Evolutionary conservation across 2,888 invertebrate genomes (phyloP).

Genomic region (Atrina japonica): DNA sequence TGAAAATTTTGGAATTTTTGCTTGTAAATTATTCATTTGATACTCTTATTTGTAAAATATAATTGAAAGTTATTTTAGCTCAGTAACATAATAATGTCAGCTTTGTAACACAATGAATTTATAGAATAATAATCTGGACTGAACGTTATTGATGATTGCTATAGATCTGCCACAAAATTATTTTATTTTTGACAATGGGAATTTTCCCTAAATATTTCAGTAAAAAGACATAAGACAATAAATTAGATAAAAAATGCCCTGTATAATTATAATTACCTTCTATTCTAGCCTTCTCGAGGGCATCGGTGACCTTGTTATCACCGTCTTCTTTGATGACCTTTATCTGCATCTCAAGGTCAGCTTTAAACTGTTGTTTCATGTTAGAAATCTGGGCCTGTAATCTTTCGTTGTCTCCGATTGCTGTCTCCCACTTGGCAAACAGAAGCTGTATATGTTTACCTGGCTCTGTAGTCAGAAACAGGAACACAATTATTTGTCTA

Average conservation of each 20-base stretch:
- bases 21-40: too few species aligned
- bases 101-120: too few species aligned
- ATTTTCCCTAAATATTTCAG: too few species aligned
- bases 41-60: too few species aligned
- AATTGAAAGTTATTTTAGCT: too few species aligned
- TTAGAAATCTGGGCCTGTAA: constrained; percentile 65
- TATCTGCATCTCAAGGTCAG: constrained; percentile 64
- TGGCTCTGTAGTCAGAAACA: constrained; percentile 62
- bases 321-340: constrained; percentile 61
- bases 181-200: too few species aligned
- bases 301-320: constrained; percentile 65
- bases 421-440: constrained; percentile 70
- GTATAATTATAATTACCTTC: constrained; percentile 64
- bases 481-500: not conserved
- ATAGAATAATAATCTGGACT: too few species aligned
- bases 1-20: too few species aligned
- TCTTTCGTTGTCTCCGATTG: constrained; percentile 69
- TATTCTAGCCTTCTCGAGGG: constrained; percentile 71
- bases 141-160: too few species aligned
- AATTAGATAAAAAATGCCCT: not conserved
- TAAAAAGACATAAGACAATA: too few species aligned
- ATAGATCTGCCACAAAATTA: too few species aligned
- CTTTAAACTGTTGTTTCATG: constrained; percentile 63
- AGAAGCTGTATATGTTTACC: constrained; percentile 72
- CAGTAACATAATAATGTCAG: too few species aligned